Evolutionary conservation across 2,113 vertebrate species (phyloP).

Genomic region (Ursus arctos): DNA sequence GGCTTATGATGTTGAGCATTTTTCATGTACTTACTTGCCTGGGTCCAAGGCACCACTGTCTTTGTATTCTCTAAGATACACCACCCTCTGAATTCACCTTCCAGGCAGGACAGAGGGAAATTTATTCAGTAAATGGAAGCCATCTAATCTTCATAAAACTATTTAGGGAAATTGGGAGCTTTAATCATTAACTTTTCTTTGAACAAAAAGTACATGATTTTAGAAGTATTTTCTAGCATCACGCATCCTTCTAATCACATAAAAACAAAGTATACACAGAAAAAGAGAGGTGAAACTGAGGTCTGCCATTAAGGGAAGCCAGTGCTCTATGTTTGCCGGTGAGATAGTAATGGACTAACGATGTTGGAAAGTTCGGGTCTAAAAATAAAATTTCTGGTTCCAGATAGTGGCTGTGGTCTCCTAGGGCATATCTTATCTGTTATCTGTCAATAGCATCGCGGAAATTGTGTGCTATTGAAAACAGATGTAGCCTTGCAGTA

Average conservation of each 20-base stretch:
- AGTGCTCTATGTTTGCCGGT: constrained; percentile 44
- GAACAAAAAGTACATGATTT: constrained; percentile 26
- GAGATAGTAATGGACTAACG: neutral
- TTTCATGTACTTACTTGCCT: neutral
- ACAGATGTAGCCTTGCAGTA: constrained; percentile 56
- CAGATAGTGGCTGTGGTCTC: constrained; percentile 53
- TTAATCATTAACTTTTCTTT: constrained; percentile 44
- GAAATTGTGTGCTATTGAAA: constrained; percentile 63
- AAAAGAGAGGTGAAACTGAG: constrained; percentile 38
- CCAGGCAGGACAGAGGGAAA: neutral
- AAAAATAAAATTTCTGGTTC: constrained; percentile 65
- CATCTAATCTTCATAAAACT: neutral
- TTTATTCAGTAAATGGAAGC: constrained; percentile 6
- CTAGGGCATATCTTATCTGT: constrained; percentile 65
- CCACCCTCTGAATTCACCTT: neutral
- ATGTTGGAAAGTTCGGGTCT: neutral
- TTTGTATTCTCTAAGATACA: neutral
- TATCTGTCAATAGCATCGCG: constrained; percentile 71
- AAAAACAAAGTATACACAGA: constrained; percentile 32
- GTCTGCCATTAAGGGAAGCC: neutral
- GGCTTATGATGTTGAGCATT: neutral
- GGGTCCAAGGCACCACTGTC: neutral
- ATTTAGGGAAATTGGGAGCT: neutral
- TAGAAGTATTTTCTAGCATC: constrained; percentile 46
- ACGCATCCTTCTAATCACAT: neutral